phyloP scores from a whole-genome alignment of 2,113 vertebrate species.

The Delphinapterus leucas region DNA sequence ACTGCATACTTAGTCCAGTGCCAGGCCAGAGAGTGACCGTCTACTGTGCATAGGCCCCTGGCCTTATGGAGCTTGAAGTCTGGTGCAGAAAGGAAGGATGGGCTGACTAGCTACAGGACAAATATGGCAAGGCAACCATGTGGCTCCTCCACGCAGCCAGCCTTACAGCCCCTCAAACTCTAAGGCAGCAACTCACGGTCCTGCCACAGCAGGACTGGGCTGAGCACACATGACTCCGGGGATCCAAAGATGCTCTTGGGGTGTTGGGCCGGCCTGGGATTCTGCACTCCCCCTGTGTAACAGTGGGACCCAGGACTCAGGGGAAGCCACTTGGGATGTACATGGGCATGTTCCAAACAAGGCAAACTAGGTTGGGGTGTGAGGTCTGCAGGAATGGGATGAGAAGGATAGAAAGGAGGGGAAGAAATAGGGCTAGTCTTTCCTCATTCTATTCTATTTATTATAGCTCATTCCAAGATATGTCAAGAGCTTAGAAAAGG shows the following conservation, averaged over 20 bases:
- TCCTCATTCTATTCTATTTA: not conserved
- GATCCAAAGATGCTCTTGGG: not conserved
- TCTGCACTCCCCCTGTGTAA: not conserved
- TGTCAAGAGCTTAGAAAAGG: not conserved
- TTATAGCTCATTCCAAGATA: not conserved
- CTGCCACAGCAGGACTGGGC: not conserved
- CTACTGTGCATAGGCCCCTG: not conserved
- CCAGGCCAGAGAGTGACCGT: not conserved
- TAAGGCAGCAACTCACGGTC: not conserved
- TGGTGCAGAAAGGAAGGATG: not conserved
- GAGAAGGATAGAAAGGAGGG: not conserved
- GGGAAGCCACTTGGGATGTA: not conserved
- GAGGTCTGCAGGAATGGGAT: not conserved
- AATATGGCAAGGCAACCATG: accelerated
- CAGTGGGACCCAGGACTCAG: not conserved
- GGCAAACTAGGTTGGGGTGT: not conserved
- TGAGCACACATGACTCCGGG: not conserved
- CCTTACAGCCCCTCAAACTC: not conserved
- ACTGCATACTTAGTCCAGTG: not conserved
- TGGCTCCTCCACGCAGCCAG: not conserved
- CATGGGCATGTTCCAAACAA: not conserved
- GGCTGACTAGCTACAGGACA: not conserved
- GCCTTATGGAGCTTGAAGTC: not conserved
- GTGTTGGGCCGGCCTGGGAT: not conserved
- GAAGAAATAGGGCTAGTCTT: not conserved